Percentiles rank a stretch among this genome's conserved stretches.
These are phyloP conservation scores for Ailuropoda melanoleuca DNA, from an alignment of 2,113 vertebrate species.

Conservation along the genomic window DNA sequence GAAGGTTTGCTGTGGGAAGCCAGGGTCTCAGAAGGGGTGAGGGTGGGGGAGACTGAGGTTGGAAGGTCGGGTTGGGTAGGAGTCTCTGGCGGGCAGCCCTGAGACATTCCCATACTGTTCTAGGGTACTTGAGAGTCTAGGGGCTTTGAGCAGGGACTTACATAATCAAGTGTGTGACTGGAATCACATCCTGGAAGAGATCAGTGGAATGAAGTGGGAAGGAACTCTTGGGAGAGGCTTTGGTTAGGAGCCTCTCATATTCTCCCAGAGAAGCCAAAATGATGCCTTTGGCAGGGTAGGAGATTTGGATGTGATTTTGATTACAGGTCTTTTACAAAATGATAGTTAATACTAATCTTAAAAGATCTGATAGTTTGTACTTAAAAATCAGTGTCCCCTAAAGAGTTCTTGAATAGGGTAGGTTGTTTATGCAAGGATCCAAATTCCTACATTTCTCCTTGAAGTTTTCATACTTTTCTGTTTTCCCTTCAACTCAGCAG, in stretches of 20 bases:
- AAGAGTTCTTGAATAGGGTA: background rate
- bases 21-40: background rate
- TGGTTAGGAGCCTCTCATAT: background rate
- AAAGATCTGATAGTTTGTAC: background rate
- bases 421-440: background rate
- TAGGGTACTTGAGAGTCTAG: too few species aligned
- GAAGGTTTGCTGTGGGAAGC: background rate
- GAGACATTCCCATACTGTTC: background rate
- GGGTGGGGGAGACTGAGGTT: background rate
- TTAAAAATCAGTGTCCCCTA: background rate
- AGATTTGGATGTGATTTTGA: background rate
- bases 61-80: background rate
- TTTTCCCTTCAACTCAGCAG: conserved; percentile 32
- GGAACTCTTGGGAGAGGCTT: background rate
- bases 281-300: background rate
- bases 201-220: background rate
- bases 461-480: background rate
- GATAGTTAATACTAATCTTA: background rate
- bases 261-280: background rate
- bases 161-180: background rate
- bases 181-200: background rate
- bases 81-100: background rate
- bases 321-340: background rate
- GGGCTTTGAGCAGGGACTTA: background rate
- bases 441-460: background rate